Percentiles rank a stretch among this genome's conserved stretches.
These are phyloP conservation scores for Capromys pilorides DNA, from an alignment of 2,797 vertebrate genomes.

Conservation along the genomic window DNA sequence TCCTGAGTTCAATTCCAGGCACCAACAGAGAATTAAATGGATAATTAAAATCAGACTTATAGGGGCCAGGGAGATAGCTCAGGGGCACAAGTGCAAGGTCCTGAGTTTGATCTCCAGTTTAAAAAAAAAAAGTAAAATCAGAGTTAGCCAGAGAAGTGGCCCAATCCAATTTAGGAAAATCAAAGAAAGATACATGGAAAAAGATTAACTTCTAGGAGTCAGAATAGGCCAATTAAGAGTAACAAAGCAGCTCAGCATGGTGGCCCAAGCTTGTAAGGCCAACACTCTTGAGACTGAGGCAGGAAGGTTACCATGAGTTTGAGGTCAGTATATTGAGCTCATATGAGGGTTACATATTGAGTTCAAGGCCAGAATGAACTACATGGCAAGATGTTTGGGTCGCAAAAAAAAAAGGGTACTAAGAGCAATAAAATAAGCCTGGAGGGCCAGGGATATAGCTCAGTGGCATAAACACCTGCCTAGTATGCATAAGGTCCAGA, in stretches of 20 bases:
- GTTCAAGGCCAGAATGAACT: background rate
- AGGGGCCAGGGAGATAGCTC: no score
- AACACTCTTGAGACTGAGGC: background rate
- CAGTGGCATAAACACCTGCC: no score
- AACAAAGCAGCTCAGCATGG: background rate
- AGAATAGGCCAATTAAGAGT: background rate
- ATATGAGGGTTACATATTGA: background rate
- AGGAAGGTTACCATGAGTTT: background rate
- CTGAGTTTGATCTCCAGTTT: no score
- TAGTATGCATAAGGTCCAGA: no score
- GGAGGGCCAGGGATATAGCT: no score
- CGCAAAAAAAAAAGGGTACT: background rate
- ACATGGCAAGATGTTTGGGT: background rate
- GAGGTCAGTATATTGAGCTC: background rate
- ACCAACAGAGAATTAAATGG: no score
- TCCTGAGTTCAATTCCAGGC: no score
- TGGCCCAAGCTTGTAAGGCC: background rate
- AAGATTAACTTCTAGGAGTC: slow-evolving; percentile 23
- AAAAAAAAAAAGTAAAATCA: slow-evolving; percentile 17
- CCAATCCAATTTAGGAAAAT: background rate
- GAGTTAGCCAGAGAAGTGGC: background rate
- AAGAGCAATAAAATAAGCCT: background rate
- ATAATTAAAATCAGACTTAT: no score
- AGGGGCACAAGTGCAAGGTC: no score
- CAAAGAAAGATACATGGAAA: slow-evolving; percentile 42